These are phyloP conservation scores for Drosophila pegasa DNA, from an alignment of 2,888 invertebrate species.

Conservation along the genomic window DNA sequence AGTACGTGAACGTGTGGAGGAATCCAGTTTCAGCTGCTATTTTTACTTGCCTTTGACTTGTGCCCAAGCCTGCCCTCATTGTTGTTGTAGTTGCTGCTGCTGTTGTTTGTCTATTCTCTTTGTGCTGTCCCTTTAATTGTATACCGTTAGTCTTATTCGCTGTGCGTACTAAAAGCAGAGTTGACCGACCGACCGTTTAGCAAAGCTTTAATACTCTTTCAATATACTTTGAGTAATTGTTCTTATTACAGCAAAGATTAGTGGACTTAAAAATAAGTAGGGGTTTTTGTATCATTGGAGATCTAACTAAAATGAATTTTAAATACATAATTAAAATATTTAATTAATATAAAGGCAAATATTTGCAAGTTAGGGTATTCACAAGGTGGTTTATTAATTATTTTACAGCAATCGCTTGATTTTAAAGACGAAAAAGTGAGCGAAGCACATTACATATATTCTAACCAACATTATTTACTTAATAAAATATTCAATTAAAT, in stretches of 20 bases:
- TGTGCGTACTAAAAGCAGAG: conserved; percentile 11
- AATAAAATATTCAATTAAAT: neutral
- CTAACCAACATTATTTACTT: neutral
- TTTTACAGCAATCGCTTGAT: neutral
- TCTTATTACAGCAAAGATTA: conserved; percentile 6
- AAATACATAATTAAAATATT: neutral
- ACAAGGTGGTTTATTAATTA: no score
- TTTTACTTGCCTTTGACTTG: conserved; percentile 7
- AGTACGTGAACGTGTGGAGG: conserved; percentile 59
- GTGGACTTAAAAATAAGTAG: conserved; percentile 10
- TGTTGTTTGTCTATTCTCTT: neutral
- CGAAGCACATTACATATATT: neutral
- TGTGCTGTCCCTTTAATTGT: conserved; percentile 55
- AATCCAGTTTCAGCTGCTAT: conserved; percentile 53
- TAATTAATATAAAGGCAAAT: no score
- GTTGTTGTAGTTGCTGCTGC: conserved; percentile 17
- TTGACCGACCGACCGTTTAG: neutral
- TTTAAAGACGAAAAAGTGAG: neutral
- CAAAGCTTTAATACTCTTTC: conserved; percentile 28
- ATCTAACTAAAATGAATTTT: neutral
- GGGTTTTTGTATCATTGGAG: no score
- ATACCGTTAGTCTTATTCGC: conserved; percentile 55
- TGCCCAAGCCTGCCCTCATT: conserved; percentile 4
- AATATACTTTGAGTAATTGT: neutral
- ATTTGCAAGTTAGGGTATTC: neutral